Evolutionary conservation across 2,797 vertebrate species (phyloP).

Genomic region (Rousettus madagascariensis): DNA sequence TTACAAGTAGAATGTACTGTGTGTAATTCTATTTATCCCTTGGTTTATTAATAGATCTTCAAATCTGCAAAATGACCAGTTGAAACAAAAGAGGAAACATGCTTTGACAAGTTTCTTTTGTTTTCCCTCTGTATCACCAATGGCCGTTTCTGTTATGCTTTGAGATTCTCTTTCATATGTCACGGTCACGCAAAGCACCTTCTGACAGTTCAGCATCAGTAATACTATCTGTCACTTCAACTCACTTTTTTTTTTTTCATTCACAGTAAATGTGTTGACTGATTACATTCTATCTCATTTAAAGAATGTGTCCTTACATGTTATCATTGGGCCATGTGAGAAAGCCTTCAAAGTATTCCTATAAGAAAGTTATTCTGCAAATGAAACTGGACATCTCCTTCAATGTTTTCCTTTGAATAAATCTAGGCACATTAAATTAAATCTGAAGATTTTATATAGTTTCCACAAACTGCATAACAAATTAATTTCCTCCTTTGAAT

Average conservation of each 20-base stretch:
- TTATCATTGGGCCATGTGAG: not conserved
- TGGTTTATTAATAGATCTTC: not conserved
- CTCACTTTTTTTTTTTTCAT: not conserved
- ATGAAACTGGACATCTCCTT: not conserved
- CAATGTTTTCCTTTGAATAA: slow-evolving; percentile 2
- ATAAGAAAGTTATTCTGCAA: not conserved
- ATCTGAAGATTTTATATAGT: not conserved
- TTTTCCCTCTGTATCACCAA: not conserved
- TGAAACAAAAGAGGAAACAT: not conserved
- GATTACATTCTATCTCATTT: not conserved
- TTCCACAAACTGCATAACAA: not conserved
- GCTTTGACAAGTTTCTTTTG: not conserved
- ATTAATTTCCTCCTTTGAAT: not conserved
- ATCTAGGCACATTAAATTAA: not conserved
- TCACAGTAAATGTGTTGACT: not conserved
- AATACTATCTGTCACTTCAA: not conserved
- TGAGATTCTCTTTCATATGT: not conserved
- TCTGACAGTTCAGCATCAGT: not conserved
- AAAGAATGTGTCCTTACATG: not conserved
- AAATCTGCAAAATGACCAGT: not conserved
- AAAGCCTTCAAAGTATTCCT: not conserved
- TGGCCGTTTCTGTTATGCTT: not conserved
- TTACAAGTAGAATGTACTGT: not conserved
- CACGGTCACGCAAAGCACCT: not conserved
- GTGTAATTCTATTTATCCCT: not conserved